These are phyloP conservation scores for Helicorthomorpha holstii DNA, from an alignment of 1,140 invertebrate species.

Conservation along the genomic window DNA sequence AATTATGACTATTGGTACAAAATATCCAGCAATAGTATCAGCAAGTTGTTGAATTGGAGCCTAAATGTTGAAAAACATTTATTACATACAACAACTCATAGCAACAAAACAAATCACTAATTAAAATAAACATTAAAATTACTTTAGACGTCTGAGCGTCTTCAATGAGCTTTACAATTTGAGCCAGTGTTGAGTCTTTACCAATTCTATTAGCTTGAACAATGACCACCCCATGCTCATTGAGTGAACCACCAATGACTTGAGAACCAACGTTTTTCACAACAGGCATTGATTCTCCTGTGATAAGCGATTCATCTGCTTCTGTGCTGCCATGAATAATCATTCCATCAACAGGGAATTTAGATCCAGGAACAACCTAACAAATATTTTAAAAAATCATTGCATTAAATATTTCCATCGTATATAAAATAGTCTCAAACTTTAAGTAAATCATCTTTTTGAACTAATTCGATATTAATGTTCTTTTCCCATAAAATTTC, in stretches of 20 bases:
- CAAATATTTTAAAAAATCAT: too few species aligned
- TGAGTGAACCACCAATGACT: slow-evolving; percentile 93
- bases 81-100: too few species aligned
- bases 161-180: slow-evolving; percentile 90
- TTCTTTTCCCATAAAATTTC: slow-evolving; percentile 57
- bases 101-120: background rate
- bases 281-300: slow-evolving; percentile 96
- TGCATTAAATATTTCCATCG: too few species aligned
- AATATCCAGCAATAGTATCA: slow-evolving; percentile 91
- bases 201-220: slow-evolving; percentile 90
- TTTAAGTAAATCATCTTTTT: slow-evolving; percentile 82
- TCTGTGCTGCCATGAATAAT: slow-evolving; percentile 75
- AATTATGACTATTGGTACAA: slow-evolving; percentile 87
- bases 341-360: slow-evolving; percentile 89
- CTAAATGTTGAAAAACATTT: slow-evolving; percentile 15
- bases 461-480: slow-evolving; percentile 84
- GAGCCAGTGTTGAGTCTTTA: slow-evolving; percentile 83
- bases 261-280: slow-evolving; percentile 62
- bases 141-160: slow-evolving; percentile 91
- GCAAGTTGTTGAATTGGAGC: slow-evolving; percentile 95
- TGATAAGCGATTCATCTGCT: slow-evolving; percentile 95
- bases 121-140: background rate
- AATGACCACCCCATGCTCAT: slow-evolving; percentile 80
- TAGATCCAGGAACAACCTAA: slow-evolving; percentile 56
- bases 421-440: too few species aligned